phyloP scores from a whole-genome alignment of 2,888 invertebrate genomes.

The Athalia rosae region DNA sequence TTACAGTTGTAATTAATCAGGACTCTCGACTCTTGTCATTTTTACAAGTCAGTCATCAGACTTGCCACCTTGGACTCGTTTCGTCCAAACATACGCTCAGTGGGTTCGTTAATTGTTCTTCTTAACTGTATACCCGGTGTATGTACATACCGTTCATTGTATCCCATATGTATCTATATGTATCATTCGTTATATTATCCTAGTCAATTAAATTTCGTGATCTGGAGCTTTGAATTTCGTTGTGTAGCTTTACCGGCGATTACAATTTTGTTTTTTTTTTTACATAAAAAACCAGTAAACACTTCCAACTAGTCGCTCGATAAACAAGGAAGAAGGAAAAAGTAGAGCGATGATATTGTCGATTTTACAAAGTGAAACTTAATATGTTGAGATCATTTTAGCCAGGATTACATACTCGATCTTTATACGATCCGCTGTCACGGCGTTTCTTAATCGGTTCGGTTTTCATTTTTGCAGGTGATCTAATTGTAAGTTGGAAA shows the following conservation, averaged over 20 bases:
- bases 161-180: background rate
- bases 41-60: slow-evolving; percentile 24
- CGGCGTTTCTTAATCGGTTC: too few species aligned
- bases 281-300: too few species aligned
- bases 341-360: too few species aligned
- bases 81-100: background rate
- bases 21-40: slow-evolving; percentile 10
- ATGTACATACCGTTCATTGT: background rate
- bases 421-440: too few species aligned
- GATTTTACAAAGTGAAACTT: too few species aligned
- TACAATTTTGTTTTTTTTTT: too few species aligned
- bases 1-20: background rate
- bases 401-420: too few species aligned
- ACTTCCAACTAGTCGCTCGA: too few species aligned
- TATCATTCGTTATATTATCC: background rate
- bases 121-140: background rate
- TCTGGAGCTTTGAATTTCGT: background rate
- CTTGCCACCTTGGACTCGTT: background rate
- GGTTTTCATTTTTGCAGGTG: too few species aligned
- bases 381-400: too few species aligned
- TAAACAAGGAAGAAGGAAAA: too few species aligned
- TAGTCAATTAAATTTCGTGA: slow-evolving; percentile 19
- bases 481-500: too few species aligned
- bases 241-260: background rate
- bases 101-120: slow-evolving; percentile 31